Evolutionary conservation across 2,888 invertebrate species (phyloP).

Genomic region (Ethmia dodecea): DNA sequence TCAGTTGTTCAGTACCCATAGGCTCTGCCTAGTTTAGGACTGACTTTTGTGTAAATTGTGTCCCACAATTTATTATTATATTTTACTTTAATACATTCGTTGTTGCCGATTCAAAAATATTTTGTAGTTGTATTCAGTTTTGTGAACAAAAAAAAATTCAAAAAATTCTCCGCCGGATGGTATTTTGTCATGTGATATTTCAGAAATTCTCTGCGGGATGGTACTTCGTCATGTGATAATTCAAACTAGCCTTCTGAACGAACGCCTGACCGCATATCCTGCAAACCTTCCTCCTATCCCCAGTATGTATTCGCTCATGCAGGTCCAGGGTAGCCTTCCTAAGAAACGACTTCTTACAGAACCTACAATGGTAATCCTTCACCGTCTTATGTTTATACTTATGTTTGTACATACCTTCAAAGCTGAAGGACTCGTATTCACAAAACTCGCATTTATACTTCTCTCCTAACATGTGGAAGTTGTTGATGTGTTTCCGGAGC

Average conservation of each 20-base stretch:
- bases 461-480: constrained; percentile 48
- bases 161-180: no score
- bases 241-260: constrained; percentile 24
- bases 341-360: constrained; percentile 29
- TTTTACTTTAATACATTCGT: no score
- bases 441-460: constrained; percentile 33
- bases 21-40: no score
- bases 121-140: no score
- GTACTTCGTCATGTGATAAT: constrained; percentile 21
- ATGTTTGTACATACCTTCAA: constrained; percentile 3
- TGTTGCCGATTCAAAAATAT: no score
- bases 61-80: no score
- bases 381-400: constrained; percentile 19
- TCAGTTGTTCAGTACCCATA: no score
- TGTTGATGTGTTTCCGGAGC: constrained; percentile 44
- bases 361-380: constrained; percentile 26
- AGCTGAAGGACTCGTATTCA: neutral
- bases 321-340: constrained; percentile 7
- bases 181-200: no score
- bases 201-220: constrained; percentile 40
- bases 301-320: constrained; percentile 17
- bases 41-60: no score
- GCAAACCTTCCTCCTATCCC: constrained; percentile 20
- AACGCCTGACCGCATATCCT: constrained; percentile 23
- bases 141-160: no score